A percentile compares a stretch with the other conserved stretches of the same genome.
These are phyloP conservation scores for Actinostola sp. DNA, from an alignment of 92 coral and sea anemone genomes.

Conservation along the genomic window DNA sequence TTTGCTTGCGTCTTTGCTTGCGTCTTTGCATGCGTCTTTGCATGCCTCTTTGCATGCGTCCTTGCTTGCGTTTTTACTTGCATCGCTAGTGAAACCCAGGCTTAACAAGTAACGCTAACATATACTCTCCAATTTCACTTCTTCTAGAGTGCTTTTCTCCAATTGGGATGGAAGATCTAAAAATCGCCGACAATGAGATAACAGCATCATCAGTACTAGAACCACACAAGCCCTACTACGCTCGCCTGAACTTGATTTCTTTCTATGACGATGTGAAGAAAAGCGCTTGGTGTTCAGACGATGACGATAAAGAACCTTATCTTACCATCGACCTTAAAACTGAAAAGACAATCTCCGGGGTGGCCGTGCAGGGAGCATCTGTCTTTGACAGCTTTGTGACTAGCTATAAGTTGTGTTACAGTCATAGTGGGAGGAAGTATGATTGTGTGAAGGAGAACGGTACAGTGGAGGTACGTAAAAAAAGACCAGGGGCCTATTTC, in stretches of 20 bases:
- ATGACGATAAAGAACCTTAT: constrained; percentile 93
- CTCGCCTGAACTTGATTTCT: constrained; percentile 87
- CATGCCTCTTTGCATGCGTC: no score
- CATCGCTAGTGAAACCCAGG: no score
- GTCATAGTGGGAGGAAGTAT: constrained; percentile 87
- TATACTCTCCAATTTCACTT: constrained; percentile 1
- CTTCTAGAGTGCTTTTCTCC: constrained; percentile 86
- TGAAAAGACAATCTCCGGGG: constrained; percentile 91
- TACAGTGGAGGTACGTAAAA: constrained; percentile 71
- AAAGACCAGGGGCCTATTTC: no score
- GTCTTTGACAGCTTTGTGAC: constrained; percentile 92
- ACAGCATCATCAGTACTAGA: constrained; percentile 86
- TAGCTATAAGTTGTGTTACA: constrained; percentile 86
- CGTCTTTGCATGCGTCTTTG: no score
- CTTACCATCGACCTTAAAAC: constrained; percentile 81
- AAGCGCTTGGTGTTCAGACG: constrained; percentile 97
- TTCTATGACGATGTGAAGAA: constrained; percentile 92
- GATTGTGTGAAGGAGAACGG: constrained; percentile 80
- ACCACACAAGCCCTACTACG: constrained; percentile 90
- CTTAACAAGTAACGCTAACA: no score
- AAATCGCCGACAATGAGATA: constrained; percentile 81
- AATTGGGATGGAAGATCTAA: constrained; percentile 96
- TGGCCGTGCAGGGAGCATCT: constrained; percentile 96
- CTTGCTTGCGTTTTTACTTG: no score
- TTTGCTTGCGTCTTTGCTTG: no score